Percentiles rank a stretch among this genome's conserved stretches.
These are phyloP conservation scores for Aurelia sp. DNA, from an alignment of 30 jellyfish, hydroid and myxozoan genomes.

Conservation along the genomic window DNA sequence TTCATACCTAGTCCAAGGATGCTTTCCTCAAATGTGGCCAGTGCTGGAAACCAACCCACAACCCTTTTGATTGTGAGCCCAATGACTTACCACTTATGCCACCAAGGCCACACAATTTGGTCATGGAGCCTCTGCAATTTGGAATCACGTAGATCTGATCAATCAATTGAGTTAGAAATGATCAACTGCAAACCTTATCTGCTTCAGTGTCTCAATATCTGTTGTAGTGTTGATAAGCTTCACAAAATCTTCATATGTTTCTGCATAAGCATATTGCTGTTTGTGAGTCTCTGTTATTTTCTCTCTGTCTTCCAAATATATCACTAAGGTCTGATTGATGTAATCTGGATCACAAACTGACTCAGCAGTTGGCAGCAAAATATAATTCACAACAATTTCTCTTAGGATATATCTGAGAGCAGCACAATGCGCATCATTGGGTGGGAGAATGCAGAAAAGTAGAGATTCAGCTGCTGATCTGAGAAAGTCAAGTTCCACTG, in stretches of 20 bases:
- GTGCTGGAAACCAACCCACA: too few relatives aligned
- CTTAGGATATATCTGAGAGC: constrained; percentile 84
- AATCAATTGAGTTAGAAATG: too few relatives aligned
- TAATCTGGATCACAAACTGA: constrained; percentile 98
- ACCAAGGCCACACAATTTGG: too few relatives aligned
- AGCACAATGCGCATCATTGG: constrained; percentile 88
- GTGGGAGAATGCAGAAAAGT: constrained; percentile 88
- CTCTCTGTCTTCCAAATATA: constrained; percentile 91
- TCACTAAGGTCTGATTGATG: constrained; percentile 88
- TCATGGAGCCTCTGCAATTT: too few relatives aligned
- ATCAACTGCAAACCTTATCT: constrained; percentile 71
- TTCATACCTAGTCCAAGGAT: too few relatives aligned
- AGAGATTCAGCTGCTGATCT: constrained; percentile 90
- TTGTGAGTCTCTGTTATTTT: constrained; percentile 89
- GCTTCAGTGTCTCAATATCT: constrained; percentile 91
- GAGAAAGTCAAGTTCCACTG: constrained; percentile 71
- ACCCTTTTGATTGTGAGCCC: too few relatives aligned
- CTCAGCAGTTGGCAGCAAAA: constrained; percentile 94
- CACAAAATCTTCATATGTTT: constrained; percentile 96
- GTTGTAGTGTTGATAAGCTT: constrained; percentile 84
- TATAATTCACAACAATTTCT: constrained; percentile 84
- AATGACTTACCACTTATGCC: too few relatives aligned
- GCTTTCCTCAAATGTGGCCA: too few relatives aligned
- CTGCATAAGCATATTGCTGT: constrained; percentile 98
- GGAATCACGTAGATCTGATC: too few relatives aligned